phyloP scores from a whole-genome alignment of 53 echinoderm and acorn worm genomes.

The Antedon mediterranea region DNA sequence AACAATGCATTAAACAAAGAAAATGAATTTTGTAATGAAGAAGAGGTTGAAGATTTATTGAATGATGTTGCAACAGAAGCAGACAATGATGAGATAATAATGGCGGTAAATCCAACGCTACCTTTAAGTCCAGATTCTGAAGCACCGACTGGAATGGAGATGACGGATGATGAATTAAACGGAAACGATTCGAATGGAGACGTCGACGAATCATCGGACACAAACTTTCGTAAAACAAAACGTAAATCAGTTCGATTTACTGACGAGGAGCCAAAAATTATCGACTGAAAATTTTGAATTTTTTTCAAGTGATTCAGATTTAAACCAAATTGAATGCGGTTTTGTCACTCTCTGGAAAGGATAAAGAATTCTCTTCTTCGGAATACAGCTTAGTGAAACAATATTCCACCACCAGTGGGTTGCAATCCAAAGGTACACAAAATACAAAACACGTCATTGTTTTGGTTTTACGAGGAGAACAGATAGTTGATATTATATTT shows the following conservation, averaged over 20 bases:
- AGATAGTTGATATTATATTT: no score
- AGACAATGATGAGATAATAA: neutral
- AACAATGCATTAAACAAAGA: neutral
- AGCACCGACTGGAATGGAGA: neutral
- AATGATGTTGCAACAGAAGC: neutral
- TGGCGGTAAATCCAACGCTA: neutral
- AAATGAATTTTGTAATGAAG: neutral
- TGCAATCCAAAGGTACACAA: no score
- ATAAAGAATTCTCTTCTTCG: no score
- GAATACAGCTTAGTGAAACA: no score
- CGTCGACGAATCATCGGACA: neutral
- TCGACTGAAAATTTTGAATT: no score
- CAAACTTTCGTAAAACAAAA: neutral
- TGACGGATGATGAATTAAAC: neutral
- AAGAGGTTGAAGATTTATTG: neutral
- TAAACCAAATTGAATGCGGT: no score
- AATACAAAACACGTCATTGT: no score
- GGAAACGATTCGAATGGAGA: neutral
- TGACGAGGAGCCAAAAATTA: slow-evolving; percentile 15
- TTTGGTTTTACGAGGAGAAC: no score
- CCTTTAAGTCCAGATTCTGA: neutral
- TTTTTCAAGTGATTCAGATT: no score
- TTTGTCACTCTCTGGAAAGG: no score
- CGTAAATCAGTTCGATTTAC: slow-evolving; percentile 27
- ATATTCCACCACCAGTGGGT: no score